phyloP scores from a whole-genome alignment of 1,140 invertebrate species.

The Pachypsylla venusta region DNA sequence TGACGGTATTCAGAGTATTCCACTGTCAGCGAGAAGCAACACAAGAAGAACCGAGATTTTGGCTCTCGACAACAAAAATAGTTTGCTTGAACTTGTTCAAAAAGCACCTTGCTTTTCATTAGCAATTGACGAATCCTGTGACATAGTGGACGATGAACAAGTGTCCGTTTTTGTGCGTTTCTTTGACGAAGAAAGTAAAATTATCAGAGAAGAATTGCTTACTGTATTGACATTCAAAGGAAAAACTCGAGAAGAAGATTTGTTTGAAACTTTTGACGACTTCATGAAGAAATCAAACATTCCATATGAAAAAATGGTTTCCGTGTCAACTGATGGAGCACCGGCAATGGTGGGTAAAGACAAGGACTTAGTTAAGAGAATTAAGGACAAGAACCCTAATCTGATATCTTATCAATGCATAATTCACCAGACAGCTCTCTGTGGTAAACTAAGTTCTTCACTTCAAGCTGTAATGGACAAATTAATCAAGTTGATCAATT shows the following conservation, averaged over 20 bases:
- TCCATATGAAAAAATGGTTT: constrained; percentile 5
- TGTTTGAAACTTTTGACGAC: constrained; percentile 4
- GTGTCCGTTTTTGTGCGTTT: constrained; percentile 10
- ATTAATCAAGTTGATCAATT: constrained; percentile 7
- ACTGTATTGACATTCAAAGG: constrained; percentile 6
- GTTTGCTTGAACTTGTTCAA: constrained; percentile 1
- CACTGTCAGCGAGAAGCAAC: constrained; percentile 5
- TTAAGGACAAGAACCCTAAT: constrained; percentile 1
- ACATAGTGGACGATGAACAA: neutral
- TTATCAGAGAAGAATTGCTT: constrained; percentile 11
- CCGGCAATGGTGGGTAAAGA: constrained; percentile 8
- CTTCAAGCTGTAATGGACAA: constrained; percentile 6
- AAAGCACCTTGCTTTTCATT: neutral
- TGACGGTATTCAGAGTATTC: constrained; percentile 13
- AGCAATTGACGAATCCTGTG: constrained; percentile 11
- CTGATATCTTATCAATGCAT: constrained; percentile 10
- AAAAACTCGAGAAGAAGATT: neutral
- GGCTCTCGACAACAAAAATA: neutral
- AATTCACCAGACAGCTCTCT: constrained; percentile 6
- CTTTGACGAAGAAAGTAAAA: constrained; percentile 2
- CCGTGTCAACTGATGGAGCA: neutral
- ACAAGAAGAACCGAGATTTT: constrained; percentile 10
- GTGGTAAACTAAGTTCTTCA: neutral
- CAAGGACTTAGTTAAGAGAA: constrained; percentile 9
- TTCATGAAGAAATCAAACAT: constrained; percentile 10